phyloP scores from a whole-genome alignment of 2,797 vertebrate genomes.

The Sylvilagus floridanus region DNA sequence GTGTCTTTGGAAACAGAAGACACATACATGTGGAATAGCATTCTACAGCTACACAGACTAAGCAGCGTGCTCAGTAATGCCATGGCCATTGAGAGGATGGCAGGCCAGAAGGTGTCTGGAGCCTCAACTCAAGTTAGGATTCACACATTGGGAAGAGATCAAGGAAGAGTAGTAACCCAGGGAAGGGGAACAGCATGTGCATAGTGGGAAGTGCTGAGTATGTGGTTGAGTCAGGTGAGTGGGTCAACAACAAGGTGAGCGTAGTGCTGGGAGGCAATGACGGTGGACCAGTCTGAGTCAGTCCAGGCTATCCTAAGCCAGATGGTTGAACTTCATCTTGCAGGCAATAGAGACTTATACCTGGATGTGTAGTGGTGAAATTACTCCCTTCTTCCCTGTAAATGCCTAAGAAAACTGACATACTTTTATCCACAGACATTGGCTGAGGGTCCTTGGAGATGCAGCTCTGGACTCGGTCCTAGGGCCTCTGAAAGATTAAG shows the following conservation, averaged over 20 bases:
- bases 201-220: not conserved
- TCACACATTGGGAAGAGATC: not conserved
- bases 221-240: not conserved
- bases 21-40: accelerated
- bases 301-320: not conserved
- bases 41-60: not conserved
- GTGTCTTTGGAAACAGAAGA: not conserved
- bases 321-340: not conserved
- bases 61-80: accelerated
- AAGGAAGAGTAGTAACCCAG: not conserved
- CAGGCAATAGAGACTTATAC: not conserved
- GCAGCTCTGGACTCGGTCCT: not conserved
- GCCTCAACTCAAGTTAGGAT: not conserved
- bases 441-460: not conserved
- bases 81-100: not conserved
- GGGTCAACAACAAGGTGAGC: not conserved
- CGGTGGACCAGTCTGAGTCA: not conserved
- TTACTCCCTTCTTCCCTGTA: not conserved
- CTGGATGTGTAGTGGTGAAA: not conserved
- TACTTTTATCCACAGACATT: not conserved
- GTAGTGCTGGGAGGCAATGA: not conserved
- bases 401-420: not conserved
- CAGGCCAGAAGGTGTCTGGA: not conserved
- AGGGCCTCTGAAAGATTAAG: not conserved
- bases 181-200: not conserved